A percentile compares a stretch with the other conserved stretches of the same genome.
phyloP scores from a whole-genome alignment of 2,888 invertebrate species.

The Pachydiplax longipennis region DNA sequence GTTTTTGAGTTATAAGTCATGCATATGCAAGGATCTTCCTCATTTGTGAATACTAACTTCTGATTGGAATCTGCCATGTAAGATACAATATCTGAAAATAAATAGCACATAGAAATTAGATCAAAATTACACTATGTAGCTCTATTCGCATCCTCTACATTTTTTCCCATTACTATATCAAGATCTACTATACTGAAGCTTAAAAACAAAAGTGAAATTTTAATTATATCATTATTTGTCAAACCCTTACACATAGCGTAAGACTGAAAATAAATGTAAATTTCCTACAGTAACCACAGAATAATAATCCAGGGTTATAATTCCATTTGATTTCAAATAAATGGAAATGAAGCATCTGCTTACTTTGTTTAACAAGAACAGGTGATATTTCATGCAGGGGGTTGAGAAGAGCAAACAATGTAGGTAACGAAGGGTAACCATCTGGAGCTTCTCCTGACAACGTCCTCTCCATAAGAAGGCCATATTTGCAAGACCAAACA shows the following conservation, averaged over 20 bases:
- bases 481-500: constrained; percentile 86
- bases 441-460: not conserved
- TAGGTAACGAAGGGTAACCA: constrained; percentile 65
- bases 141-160: no score
- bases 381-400: constrained; percentile 92
- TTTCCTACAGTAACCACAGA: no score
- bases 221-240: no score
- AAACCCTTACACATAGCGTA: no score
- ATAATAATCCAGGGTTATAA: no score
- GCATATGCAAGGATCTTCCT: constrained; percentile 78
- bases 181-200: no score
- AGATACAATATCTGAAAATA: constrained; percentile 55
- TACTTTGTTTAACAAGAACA: constrained; percentile 72
- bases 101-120: no score
- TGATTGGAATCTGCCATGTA: constrained; percentile 63
- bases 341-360: not conserved
- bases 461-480: constrained; percentile 75
- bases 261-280: no score
- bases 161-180: no score
- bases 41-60: constrained; percentile 77
- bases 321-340: no score
- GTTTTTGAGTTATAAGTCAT: constrained; percentile 80
- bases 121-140: no score
- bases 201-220: no score
- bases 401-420: constrained; percentile 85